These are phyloP conservation scores for Dicaeum eximium DNA, from an alignment of 2,113 vertebrate genomes.

Conservation along the genomic window DNA sequence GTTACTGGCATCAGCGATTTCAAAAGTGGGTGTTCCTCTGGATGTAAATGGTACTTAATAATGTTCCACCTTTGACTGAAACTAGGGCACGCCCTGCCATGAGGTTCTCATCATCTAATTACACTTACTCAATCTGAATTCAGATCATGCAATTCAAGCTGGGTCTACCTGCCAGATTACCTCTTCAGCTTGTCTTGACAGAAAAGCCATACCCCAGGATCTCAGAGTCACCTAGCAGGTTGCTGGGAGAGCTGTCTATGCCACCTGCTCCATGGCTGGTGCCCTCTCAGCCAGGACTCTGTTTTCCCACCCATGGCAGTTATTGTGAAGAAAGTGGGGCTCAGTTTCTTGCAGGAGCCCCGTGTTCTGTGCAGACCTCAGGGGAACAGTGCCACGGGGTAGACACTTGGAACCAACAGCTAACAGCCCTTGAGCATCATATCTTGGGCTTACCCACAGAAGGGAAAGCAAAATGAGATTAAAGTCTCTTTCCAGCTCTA, in stretches of 20 bases:
- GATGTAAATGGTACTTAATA: slow-evolving; percentile 48
- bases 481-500: not conserved
- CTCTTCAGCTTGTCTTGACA: not conserved
- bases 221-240: not conserved
- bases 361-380: fast-evolving
- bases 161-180: not conserved
- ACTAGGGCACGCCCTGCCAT: slow-evolving; percentile 40
- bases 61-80: slow-evolving; percentile 53
- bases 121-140: slow-evolving; percentile 26
- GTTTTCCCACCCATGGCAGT: not conserved
- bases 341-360: not conserved
- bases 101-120: slow-evolving; percentile 33
- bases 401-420: fast-evolving
- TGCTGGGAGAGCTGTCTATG: not conserved
- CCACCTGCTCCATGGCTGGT: not conserved
- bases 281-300: not conserved
- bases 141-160: not conserved
- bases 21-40: slow-evolving; percentile 55
- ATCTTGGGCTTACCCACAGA: not conserved
- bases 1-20: slow-evolving; percentile 22
- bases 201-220: not conserved
- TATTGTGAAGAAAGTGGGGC: not conserved
- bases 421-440: not conserved
- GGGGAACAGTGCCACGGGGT: fast-evolving
- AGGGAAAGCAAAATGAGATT: not conserved